Conservation (phyloP, 2,797 vertebrate genomes). For the Chaetodon trifasciatus region DNA sequence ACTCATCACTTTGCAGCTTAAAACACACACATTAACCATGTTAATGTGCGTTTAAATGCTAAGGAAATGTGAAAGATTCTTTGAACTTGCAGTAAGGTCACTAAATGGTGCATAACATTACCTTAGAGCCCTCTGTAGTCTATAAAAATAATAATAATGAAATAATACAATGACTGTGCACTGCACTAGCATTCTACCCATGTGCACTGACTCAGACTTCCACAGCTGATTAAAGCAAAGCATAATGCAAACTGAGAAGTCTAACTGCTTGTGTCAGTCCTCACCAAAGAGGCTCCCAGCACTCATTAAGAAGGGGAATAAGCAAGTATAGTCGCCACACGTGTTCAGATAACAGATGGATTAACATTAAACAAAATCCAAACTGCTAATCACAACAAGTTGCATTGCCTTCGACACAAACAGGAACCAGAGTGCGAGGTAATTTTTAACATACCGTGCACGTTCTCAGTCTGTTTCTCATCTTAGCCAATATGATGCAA, state of each 20-base stretch:
- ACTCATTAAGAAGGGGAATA: constrained; percentile 42
- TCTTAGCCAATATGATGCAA: constrained; percentile 54
- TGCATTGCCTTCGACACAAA: constrained; percentile 19
- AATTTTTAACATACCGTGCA: constrained; percentile 32
- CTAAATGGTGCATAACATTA: constrained; percentile 29
- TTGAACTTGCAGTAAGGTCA: constrained; percentile 7
- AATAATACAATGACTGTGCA: constrained; percentile 32
- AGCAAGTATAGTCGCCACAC: constrained; percentile 4
- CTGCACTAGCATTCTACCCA: constrained; percentile 41
- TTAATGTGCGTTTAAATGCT: neutral
- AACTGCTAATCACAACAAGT: constrained; percentile 10
- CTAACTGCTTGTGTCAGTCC: constrained; percentile 42
- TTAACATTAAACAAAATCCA: constrained; percentile 15
- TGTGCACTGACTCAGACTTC: constrained; percentile 42
- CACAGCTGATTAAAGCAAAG: constrained; percentile 55
- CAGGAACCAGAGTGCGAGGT: neutral
- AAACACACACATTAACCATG: neutral
- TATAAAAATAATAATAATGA: neutral
- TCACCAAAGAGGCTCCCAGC: constrained; percentile 26
- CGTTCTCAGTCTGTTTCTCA: constrained; percentile 48
- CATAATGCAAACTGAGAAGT: constrained; percentile 46
- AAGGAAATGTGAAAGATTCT: neutral
- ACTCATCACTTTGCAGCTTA: neutral
- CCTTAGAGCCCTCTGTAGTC: neutral
- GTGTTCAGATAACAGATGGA: constrained; percentile 33